Conservation (phyloP, 1,140 invertebrate species). For the Aphelenchoides besseyi region DNA sequence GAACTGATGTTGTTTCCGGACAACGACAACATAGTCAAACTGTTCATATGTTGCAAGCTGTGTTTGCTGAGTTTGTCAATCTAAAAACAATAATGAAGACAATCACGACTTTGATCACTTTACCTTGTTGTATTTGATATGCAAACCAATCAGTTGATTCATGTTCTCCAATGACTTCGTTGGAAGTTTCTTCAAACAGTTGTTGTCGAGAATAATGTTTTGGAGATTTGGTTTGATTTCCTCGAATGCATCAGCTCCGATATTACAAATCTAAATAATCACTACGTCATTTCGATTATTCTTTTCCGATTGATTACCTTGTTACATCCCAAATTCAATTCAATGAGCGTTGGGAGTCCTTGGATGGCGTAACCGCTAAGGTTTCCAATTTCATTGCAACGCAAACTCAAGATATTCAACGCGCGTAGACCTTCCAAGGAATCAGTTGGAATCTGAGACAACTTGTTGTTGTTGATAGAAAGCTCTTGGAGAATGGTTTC, state of each 20-base stretch:
- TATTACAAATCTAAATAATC: slow-evolving; percentile 55
- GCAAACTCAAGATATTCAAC: slow-evolving; percentile 47
- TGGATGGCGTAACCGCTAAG: slow-evolving; percentile 44
- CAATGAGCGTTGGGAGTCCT: slow-evolving; percentile 55
- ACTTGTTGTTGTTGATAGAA: slow-evolving; percentile 49
- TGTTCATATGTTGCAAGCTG: slow-evolving; percentile 52
- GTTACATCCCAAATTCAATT: slow-evolving; percentile 60
- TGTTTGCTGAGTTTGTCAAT: slow-evolving; percentile 46
- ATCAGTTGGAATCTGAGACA: slow-evolving; percentile 51
- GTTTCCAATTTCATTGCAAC: slow-evolving; percentile 57
- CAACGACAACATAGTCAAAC: slow-evolving; percentile 54
- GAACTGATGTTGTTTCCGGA: slow-evolving; percentile 56
- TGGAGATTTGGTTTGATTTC: slow-evolving; percentile 52
- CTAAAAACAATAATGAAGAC: slow-evolving; percentile 38
- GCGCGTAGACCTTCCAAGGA: slow-evolving; percentile 49
- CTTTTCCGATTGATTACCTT: too few relatives aligned
- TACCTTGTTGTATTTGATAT: slow-evolving; percentile 61
- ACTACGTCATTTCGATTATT: too few relatives aligned
- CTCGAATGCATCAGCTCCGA: slow-evolving; percentile 47
- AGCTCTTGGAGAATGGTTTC: slow-evolving; percentile 58
- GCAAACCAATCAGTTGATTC: slow-evolving; percentile 57
- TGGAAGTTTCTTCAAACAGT: slow-evolving; percentile 53
- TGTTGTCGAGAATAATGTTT: slow-evolving; percentile 60
- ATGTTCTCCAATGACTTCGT: slow-evolving; percentile 49
- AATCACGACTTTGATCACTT: not conserved